Evolutionary conservation across 2,113 vertebrate species (phyloP), one percentile per base, ranked within the genome.

Genomic region (Lamprologus speciosus): DNA sequence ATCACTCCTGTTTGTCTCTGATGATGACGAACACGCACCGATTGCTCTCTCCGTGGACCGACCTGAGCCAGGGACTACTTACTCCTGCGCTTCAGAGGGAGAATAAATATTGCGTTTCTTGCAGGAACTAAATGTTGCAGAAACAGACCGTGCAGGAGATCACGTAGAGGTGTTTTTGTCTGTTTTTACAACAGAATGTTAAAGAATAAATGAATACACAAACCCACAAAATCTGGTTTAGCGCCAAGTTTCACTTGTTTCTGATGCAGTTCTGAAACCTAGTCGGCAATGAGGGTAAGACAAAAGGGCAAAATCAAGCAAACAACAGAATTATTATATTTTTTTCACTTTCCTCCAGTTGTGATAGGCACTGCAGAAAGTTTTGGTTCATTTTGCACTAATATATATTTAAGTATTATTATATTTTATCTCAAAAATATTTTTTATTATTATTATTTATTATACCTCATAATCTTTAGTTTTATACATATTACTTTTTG

Each of bases 71-170:
- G 58, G 19, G 70, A 68, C 86, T 85, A 33, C 84, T 90, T 83
- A 83, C 60, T 35, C 21, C 75, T 13, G 65, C 84, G 91, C 85
- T 91, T 91, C 80, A 87, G 63, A 90, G 58, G 82, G 85, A 87
- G 54, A 93, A 92, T 9, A 80, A 90, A 87, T 65, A 57, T 82
- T 73, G n/a, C 8, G 3, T 53, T 51, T 80, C 8, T 60, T 47
- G 70, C 87, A 86, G 89, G 84, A 93, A 92, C 58, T 21, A 19
- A 17, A 89, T 60, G 57, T 83, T 58, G 26, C 31, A 83, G 80
- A 57, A 50, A 12, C 50, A 31, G 9, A 65, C 50, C 54, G 35
- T 42, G 51, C 47, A 28, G 53, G 73, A 73, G 81, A 26, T 50
- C 68, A 75, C 10, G 23, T 6, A 19, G 65, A 5, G 3, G 7